Percentiles rank a stretch among this genome's conserved stretches.
These are phyloP conservation scores for Galendromus occidentalis DNA, from an alignment of 1,140 invertebrate genomes.

Conservation along the genomic window DNA sequence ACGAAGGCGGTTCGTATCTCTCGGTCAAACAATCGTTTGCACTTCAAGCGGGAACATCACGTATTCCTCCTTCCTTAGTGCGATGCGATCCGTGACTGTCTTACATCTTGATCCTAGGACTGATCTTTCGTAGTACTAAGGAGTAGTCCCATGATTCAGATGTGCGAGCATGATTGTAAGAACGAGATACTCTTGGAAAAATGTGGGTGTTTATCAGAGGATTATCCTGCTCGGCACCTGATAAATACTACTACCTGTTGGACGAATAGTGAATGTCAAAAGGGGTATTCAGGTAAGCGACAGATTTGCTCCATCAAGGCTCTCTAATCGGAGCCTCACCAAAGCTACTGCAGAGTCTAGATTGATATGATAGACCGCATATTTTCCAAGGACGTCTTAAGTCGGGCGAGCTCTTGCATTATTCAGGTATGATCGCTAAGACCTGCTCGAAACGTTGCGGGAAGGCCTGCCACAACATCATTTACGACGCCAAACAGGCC, in stretches of 20 bases:
- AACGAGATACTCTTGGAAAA: background rate
- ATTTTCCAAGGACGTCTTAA: too few relatives aligned
- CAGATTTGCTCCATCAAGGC: too few relatives aligned
- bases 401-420: background rate
- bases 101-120: too few relatives aligned
- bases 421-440: background rate
- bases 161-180: background rate
- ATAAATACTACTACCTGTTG: background rate
- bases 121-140: too few relatives aligned
- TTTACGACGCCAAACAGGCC: background rate
- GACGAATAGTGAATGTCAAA: background rate
- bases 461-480: conserved; percentile 3
- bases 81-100: too few relatives aligned
- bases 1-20: background rate
- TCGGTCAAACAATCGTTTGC: too few relatives aligned
- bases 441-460: background rate
- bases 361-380: too few relatives aligned
- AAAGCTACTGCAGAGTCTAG: too few relatives aligned
- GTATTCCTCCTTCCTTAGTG: too few relatives aligned
- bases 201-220: background rate
- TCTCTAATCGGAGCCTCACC: too few relatives aligned
- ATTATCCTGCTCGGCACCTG: background rate
- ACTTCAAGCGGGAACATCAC: too few relatives aligned
- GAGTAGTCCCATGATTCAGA: too few relatives aligned
- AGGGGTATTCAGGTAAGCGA: background rate